Evolutionary conservation across 1,140 invertebrate genomes (phyloP), one percentile per base, ranked within the genome.

Genomic region (Andricus grossulariae): DNA sequence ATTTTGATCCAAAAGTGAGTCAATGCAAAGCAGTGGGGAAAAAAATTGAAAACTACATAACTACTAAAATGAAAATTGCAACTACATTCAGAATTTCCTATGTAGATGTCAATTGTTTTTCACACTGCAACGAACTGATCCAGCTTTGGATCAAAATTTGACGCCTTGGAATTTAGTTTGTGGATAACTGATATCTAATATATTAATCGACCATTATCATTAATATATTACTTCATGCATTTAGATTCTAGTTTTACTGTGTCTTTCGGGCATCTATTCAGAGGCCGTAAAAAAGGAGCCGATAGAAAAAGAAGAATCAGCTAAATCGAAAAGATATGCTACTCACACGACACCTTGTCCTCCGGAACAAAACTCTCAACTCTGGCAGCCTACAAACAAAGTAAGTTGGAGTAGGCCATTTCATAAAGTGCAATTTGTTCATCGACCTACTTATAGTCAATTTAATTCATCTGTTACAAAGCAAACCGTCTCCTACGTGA

Each of bases 201-300:
- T 45, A 45, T 45, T 7, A 45, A 8, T 7, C 10, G 39, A 11
- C 10, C 0, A 45, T 45, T 45, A 45, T 8, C 39, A 45, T 45
- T 7, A 11, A 45, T 45, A 10, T 45, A 45, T 57, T 39, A 32
- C 54, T 50, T 18, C 8, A 52, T 11, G n/a, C 2, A 72, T 66
- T 77, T 52, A 89, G 88, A 75, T 88, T 70, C 72, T 86, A 25
- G 80, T 83, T 76, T 50, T 90, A 57, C 78, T 90, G 82, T 90
- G 87, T 84, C 79, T 91, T 57, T 81, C 86, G 55, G 82, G 82
- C 54, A 86, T 88, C 52, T 84, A 79, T 2, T 86, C 85, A 54
- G 86, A 82, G 54, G 77, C 73, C n/a, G 82, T 84, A 79, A 75
- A 79, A 12, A 80, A 72, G 75, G 79, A 45, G 74, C 57, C 80